A percentile compares a stretch with the other conserved stretches of the same genome.
Conservation (phyloP, 2,797 vertebrate genomes). For the Psittacula echo region DNA sequence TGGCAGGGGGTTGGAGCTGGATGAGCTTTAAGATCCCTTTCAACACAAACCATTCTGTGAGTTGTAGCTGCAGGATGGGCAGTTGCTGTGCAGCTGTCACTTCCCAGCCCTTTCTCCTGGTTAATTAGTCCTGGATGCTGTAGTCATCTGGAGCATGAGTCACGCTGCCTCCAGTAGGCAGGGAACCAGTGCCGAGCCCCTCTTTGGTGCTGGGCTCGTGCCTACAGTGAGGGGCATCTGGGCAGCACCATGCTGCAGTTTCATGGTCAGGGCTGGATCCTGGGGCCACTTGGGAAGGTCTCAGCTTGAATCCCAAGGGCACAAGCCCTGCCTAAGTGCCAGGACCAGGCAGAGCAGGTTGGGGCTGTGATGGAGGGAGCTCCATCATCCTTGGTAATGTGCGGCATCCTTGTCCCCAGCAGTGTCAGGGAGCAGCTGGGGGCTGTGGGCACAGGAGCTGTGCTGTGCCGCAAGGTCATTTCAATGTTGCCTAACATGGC, state of each 20-base stretch:
- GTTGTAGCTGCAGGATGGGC: not conserved
- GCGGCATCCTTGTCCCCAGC: rapidly evolving
- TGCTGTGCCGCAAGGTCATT: not conserved
- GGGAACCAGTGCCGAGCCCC: not conserved
- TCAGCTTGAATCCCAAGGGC: not conserved
- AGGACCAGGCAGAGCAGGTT: not conserved
- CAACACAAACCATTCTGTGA: not conserved
- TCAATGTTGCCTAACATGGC: conserved; percentile 21
- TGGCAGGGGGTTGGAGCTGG: not conserved
- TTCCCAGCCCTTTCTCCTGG: not conserved
- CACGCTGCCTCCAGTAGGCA: not conserved
- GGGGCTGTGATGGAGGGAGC: not conserved
- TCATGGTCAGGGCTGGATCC: not conserved
- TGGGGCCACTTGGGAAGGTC: not conserved
- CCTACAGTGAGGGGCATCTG: rapidly evolving
- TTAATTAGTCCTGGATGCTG: not conserved
- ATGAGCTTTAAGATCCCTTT: not conserved
- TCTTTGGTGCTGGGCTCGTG: not conserved
- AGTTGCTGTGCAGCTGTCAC: not conserved
- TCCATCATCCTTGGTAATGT: rapidly evolving
- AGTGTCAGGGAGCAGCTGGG: not conserved
- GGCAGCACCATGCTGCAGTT: not conserved
- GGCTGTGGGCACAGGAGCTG: not conserved
- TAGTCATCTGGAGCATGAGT: not conserved
- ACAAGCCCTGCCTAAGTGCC: rapidly evolving